A percentile compares a stretch with the other conserved stretches of the same genome.
Conservation (phyloP, 2,113 vertebrate species). For the Pelmatolapia mariae region DNA sequence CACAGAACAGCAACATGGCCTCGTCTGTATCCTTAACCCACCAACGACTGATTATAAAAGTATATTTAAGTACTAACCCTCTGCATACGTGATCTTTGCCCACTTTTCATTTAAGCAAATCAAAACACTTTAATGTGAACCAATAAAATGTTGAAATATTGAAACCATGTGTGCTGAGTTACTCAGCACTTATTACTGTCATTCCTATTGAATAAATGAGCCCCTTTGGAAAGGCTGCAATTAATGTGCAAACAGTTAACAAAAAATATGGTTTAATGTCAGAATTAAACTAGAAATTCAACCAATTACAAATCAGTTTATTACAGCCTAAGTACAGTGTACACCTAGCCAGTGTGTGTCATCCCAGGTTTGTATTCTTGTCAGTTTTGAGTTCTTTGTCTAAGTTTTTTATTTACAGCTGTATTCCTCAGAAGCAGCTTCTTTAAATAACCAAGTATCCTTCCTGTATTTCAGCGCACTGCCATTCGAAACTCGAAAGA, state of each 20-base stretch:
- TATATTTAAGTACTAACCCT: not conserved
- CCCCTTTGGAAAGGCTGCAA: not conserved
- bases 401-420: slow-evolving; percentile 41
- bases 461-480: not conserved
- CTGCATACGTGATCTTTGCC: not conserved
- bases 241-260: not conserved
- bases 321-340: not conserved
- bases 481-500: not conserved
- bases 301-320: not conserved
- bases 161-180: not conserved
- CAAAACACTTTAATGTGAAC: not conserved
- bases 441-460: not conserved
- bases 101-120: not conserved
- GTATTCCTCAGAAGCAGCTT: slow-evolving; percentile 32
- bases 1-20: not conserved
- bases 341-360: not conserved
- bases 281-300: not conserved
- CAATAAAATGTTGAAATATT: not conserved
- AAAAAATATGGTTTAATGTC: not conserved
- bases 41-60: not conserved
- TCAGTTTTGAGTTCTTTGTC: not conserved
- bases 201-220: not conserved
- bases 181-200: not conserved
- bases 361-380: not conserved
- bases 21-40: not conserved